Evolutionary conservation across 2,113 vertebrate genomes (phyloP).

Genomic region (Corydoras sp.): DNA sequence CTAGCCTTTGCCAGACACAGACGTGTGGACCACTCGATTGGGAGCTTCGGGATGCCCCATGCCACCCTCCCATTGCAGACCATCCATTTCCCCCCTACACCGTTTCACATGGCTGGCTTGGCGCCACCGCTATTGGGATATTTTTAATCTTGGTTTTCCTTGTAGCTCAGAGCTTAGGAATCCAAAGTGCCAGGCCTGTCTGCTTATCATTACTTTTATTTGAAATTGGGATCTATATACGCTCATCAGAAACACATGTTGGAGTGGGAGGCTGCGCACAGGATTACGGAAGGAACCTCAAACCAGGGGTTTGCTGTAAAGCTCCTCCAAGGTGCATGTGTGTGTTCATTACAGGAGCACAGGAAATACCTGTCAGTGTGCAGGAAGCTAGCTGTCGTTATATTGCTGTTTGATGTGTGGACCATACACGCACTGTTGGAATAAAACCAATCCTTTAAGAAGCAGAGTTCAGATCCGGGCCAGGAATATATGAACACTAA

Average conservation of each 20-base stretch:
- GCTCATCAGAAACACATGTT: slow-evolving; percentile 81
- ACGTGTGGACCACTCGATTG: no score
- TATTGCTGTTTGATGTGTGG: slow-evolving; percentile 19
- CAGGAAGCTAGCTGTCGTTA: slow-evolving; percentile 20
- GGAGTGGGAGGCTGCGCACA: slow-evolving; percentile 51
- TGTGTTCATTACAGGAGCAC: slow-evolving; percentile 37
- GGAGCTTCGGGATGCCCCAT: no score
- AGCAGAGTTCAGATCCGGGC: slow-evolving; percentile 17
- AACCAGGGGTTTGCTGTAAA: slow-evolving; percentile 14
- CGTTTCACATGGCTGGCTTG: no score
- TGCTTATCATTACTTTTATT: slow-evolving; percentile 80
- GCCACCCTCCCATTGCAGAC: no score
- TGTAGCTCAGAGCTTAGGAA: slow-evolving; percentile 43
- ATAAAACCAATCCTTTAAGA: neutral
- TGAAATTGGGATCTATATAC: slow-evolving; percentile 78
- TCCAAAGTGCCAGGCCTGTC: slow-evolving; percentile 33
- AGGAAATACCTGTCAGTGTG: slow-evolving; percentile 44
- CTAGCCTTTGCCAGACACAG: no score
- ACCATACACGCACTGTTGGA: slow-evolving; percentile 3
- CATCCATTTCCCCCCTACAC: no score
- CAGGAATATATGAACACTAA: slow-evolving; percentile 15
- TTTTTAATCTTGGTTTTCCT: slow-evolving; percentile 42
- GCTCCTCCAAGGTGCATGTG: slow-evolving; percentile 25
- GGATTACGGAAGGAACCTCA: slow-evolving; percentile 7
- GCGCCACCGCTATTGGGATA: slow-evolving; percentile 21